Base-by-base conservation (phyloP, 2,113 vertebrate species). In the Lipotes vexillifer region DNA sequence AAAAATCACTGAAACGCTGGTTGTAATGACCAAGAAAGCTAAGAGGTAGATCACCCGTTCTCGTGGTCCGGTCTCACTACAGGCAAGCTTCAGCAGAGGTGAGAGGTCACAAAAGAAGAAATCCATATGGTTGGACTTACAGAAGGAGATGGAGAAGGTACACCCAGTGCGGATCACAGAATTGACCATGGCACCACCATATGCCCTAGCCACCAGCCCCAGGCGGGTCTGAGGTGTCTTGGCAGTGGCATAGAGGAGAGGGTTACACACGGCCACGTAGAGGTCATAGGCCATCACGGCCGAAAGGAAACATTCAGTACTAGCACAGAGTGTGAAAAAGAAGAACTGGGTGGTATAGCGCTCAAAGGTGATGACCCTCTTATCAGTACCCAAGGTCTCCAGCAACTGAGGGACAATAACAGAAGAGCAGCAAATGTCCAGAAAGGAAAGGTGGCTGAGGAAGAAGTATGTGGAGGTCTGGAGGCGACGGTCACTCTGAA, bases 71-170 rank as follows among this genome's bases (percentile, higher is more conserved):
- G 97, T 97, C 14, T 97, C 75, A 2, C 92, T 4, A 0, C 97
- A 98, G 52, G 97, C 98, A 31, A 98, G 94, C 57, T 98, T 98
- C 63, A 98, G 81, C 41, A 98, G 18, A 0, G 97, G 97, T 1
- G 97, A 96, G 41, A 98, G 87, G 33, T 98, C 94, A 13, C 98
- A 98, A 41, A 98, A 98, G 86, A 98, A 98, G 93, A 98, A 97
- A 33, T 98, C 31, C 1, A 98, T 65, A 0, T 65, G 0, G 0
- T 93, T 98, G 85, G 77, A 38, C 10, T 97, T 72, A 31, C 97
- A 98, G 88, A 98, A 98, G 71, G 93, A 97, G 17, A 98, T 33
- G 0, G 91, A 88, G 29, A 97, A 98, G 0, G 69, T 98, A 36
- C 41, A 81, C 1, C 69, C 93, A 9, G 97, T 98, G 17, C 90